Evolutionary conservation across 2,888 invertebrate species (phyloP), one percentile per base, ranked within the genome.

Genomic region (Cephus pulcher): DNA sequence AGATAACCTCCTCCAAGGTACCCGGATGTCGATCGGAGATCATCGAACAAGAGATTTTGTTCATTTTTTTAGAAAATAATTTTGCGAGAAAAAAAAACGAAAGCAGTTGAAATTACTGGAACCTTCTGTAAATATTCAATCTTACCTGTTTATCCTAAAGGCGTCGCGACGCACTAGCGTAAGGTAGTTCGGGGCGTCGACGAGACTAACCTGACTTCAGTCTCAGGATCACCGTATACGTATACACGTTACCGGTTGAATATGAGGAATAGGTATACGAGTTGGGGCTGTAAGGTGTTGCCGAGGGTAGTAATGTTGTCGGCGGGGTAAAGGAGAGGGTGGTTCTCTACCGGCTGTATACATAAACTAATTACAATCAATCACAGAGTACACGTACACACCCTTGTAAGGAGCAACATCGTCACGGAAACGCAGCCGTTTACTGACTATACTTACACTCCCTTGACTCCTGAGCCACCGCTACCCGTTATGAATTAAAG

Each of bases 281-380:
- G 78, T 74, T 78, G 70, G 77, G n/a, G 70, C 30, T 32, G 30
- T 30, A 70, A 33, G 70, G 70, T 33, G 70, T 30, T 32, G 33
- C 70, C 4, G 70, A 12, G 70, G 32, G 70, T 30, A 30, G 70
- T 15, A 30, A 40, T 33, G 70, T 30, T 30, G 70, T 15, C 23
- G 70, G 33, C 15, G 70, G 70, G 30, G 11, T 33, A 15, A 30
- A 33, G 30, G 70, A 30, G 70, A 70, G 30, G 70, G 70, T 30
- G 70, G 40, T 15, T 40, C 40, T 40, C 70, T 12, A 11, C 70
- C 70, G 70, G 70, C 80, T 84, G 82, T 84, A 83, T 82, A 83
- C 85, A 83, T 85, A 85, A 87, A 86, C 86, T 86, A 86, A 87
- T 88, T 87, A 87, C 85, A 85, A 88, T 88, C 86, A 86, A 87